Conservation (phyloP, 2,888 invertebrate genomes). For the Scaptomyza caliginosa region DNA sequence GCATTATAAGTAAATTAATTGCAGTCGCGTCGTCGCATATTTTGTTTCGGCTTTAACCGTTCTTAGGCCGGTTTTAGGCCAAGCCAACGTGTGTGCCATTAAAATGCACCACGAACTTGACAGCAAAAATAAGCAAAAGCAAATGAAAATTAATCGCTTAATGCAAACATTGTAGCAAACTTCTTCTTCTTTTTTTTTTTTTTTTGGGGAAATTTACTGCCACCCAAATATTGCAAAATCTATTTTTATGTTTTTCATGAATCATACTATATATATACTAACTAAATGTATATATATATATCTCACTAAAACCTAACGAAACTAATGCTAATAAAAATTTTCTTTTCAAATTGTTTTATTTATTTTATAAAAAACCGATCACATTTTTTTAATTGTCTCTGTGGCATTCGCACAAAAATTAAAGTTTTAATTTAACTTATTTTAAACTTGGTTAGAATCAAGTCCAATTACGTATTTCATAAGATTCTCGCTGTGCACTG, state of each 20-base stretch:
- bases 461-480: slow-evolving; percentile 70
- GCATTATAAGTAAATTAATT: slow-evolving; percentile 73
- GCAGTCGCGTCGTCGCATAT: slow-evolving; percentile 71
- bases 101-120: slow-evolving; percentile 72
- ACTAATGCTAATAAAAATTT: too few species aligned
- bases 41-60: slow-evolving; percentile 55
- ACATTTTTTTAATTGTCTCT: background rate
- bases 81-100: slow-evolving; percentile 65
- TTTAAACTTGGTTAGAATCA: slow-evolving; percentile 9
- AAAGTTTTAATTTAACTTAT: background rate
- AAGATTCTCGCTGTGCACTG: slow-evolving; percentile 74
- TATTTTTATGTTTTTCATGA: too few species aligned
- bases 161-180: background rate
- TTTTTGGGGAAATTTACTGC: too few species aligned
- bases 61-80: slow-evolving; percentile 55
- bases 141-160: slow-evolving; percentile 19
- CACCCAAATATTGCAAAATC: too few species aligned
- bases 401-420: slow-evolving; percentile 1
- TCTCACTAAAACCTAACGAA: too few species aligned
- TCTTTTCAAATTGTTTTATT: too few species aligned
- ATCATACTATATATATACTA: too few species aligned
- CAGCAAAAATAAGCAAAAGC: slow-evolving; percentile 38
- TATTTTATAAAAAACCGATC: background rate
- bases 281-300: too few species aligned
- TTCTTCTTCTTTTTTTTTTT: too few species aligned